phyloP scores from a whole-genome alignment of 2,113 vertebrate genomes.

The Macquaria australasica region DNA sequence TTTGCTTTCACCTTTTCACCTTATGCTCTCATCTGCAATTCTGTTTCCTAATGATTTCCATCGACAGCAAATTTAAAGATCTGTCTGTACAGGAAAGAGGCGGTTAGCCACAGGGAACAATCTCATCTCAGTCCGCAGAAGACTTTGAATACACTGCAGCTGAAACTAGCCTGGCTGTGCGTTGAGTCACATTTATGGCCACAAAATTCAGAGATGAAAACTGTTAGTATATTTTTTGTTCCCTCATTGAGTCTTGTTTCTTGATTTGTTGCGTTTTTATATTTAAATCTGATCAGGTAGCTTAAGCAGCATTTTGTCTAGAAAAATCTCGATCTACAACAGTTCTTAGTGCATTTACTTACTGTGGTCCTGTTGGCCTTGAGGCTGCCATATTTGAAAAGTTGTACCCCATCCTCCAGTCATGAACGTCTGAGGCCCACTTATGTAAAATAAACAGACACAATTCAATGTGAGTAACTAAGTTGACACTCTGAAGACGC shows the following conservation, averaged over 20 bases:
- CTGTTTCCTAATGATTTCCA: conserved; percentile 57
- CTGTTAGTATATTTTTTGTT: background rate
- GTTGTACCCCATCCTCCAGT: conserved; percentile 95
- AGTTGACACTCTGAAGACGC: background rate
- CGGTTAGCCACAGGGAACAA: conserved; percentile 39
- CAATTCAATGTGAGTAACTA: conserved; percentile 7
- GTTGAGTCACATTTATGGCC: too few relatives aligned
- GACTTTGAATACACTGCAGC: conserved; percentile 6
- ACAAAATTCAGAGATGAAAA: background rate
- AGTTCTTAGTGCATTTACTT: conserved; percentile 30
- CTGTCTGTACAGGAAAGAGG: conserved; percentile 38
- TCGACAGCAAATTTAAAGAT: conserved; percentile 40
- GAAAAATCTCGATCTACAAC: background rate
- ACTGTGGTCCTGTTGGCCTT: conserved; percentile 95
- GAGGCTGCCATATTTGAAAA: conserved; percentile 98
- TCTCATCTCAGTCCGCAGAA: background rate
- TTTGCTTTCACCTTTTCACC: conserved; percentile 39
- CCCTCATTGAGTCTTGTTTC: background rate
- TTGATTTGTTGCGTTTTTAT: background rate
- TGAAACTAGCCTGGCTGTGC: background rate
- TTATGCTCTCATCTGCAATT: conserved; percentile 37
- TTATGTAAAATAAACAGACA: conserved; percentile 66
- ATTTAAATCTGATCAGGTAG: background rate
- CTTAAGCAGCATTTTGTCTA: background rate
- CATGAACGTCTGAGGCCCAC: conserved; percentile 95